phyloP scores from a whole-genome alignment of 2,888 invertebrate species.

The Atrina japonica region DNA sequence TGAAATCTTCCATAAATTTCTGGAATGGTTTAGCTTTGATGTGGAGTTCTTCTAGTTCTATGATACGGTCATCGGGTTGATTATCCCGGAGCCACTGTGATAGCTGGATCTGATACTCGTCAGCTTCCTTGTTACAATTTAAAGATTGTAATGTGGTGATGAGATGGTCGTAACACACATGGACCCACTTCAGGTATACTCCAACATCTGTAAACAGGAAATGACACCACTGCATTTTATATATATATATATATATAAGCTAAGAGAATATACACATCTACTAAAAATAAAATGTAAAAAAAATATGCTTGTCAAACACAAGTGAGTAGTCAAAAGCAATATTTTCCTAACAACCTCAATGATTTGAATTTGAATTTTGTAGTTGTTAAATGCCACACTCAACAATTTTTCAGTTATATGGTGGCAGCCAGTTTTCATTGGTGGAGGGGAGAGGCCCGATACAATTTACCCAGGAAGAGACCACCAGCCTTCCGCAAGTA shows the following conservation, averaged over 20 bases:
- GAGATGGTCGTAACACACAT: slow-evolving; percentile 68
- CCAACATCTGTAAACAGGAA: slow-evolving; percentile 63
- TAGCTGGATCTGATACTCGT: slow-evolving; percentile 61
- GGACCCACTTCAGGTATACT: slow-evolving; percentile 74
- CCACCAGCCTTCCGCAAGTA: too few species aligned
- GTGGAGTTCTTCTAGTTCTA: slow-evolving; percentile 57
- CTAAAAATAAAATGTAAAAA: too few species aligned
- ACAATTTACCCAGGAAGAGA: too few species aligned
- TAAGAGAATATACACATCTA: neutral
- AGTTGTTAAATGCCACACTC: too few species aligned
- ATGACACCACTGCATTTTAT: neutral
- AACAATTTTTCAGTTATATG: too few species aligned
- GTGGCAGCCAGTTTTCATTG: too few species aligned
- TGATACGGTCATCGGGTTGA: slow-evolving; percentile 55
- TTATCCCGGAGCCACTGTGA: slow-evolving; percentile 71
- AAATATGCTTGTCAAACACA: too few species aligned
- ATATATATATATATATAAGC: neutral
- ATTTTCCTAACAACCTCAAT: too few species aligned
- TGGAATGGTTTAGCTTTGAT: slow-evolving; percentile 54
- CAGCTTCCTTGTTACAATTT: slow-evolving; percentile 60
- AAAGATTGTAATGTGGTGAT: slow-evolving; percentile 63
- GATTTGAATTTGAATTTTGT: too few species aligned
- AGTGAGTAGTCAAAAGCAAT: too few species aligned
- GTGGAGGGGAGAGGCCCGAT: too few species aligned
- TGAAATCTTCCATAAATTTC: slow-evolving; percentile 64